Base-by-base conservation (phyloP, 2,797 vertebrate species). In the Arvicola amphibius region DNA sequence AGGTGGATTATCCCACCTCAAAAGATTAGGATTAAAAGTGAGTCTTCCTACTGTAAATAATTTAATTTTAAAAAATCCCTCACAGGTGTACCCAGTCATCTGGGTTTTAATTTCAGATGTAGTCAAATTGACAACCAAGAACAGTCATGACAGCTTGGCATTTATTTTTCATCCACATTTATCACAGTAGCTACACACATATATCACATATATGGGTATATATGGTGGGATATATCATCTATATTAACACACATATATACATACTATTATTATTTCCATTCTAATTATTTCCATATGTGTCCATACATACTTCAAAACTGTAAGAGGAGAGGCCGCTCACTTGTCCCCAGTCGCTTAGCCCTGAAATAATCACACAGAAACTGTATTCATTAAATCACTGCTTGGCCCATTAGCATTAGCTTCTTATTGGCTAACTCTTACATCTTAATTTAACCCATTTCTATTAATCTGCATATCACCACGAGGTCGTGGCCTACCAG, bases 161-260 rank as follows among this genome's bases (percentile, higher is more conserved):
- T 27, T 92, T 76, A 34, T 61, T 25, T 86, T 86, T 92, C 91
- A 78, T 81, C 29, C 43, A 77, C 65, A n/a, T 90, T 89, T 85
- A 96, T 85, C 25, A 48, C 80, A 85, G 40, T 51, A 89, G 40
- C 43, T 84, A 56, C 32, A 25, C 81, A 94, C 46, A 78, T 14
- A 65, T 32, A 65, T 65, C 63, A 67, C 34, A 67, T 67, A 34
- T 34, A 67, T 67, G 29, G 19, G 56, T 19, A 56, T 65, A 32
- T 11, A 65, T 65, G 14, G 76, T 65, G 14, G 76, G 46, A 90
- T 76, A 37, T 27, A 86, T 69, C 21, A 81, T 90, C 4, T 76
- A 71, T 90, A n/a, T n/a, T 51, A 92, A 63, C 14, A 46, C 67
- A 76, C 69, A 29, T 73, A 86, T 25, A 63, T 6, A 92, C 65